These are phyloP conservation scores for Lasioglossum villosulum DNA, from an alignment of 2,888 invertebrate species.

Conservation along the genomic window DNA sequence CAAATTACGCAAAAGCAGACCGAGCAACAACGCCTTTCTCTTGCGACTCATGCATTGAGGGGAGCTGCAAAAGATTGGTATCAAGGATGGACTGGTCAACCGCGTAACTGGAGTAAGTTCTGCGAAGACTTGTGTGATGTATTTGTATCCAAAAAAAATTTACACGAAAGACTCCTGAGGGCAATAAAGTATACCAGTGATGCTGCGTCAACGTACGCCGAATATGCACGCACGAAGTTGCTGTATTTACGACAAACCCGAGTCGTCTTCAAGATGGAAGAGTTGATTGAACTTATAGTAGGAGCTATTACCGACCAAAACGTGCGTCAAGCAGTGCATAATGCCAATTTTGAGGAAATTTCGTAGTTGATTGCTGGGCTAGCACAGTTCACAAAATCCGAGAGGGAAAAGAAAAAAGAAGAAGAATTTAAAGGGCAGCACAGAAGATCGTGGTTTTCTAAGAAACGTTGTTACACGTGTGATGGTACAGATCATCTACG, in stretches of 20 bases:
- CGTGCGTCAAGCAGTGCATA: constrained; percentile 11
- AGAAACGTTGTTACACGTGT: constrained; percentile 7
- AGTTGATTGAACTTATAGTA: not conserved
- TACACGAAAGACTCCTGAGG: not conserved
- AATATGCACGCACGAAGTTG: constrained; percentile 19
- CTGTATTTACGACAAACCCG: not conserved
- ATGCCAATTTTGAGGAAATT: constrained; percentile 3
- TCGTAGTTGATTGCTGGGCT: not conserved
- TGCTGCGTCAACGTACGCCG: not conserved
- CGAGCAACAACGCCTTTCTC: not conserved
- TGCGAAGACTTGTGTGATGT: constrained; percentile 3
- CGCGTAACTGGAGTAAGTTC: constrained; percentile 10
- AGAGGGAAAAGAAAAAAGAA: not conserved
- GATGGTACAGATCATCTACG: not conserved
- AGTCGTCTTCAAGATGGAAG: not conserved
- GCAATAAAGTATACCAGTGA: constrained; percentile 6
- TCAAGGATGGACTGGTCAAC: not conserved
- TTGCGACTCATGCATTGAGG: not conserved
- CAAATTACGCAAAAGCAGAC: not conserved
- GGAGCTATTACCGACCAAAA: not conserved
- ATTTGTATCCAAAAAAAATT: not conserved
- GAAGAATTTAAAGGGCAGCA: not conserved
- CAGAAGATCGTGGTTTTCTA: not conserved
- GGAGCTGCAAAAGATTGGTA: not conserved
- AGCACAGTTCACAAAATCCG: not conserved